Percentiles rank a stretch among this genome's conserved stretches.
Evolutionary conservation across 2,888 invertebrate species (phyloP).

Genomic region (Noctua pronuba): DNA sequence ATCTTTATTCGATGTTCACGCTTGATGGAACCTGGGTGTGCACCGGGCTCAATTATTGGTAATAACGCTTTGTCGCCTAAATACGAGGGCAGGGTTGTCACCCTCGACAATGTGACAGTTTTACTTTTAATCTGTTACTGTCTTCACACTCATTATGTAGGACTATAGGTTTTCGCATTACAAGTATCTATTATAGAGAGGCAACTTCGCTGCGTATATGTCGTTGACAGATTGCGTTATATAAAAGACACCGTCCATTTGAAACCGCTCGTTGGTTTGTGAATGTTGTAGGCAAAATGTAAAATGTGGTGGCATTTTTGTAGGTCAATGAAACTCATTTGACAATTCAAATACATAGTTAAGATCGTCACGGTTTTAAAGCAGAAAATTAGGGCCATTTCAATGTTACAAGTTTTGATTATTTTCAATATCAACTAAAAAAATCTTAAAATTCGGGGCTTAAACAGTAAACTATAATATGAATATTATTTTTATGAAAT

Average conservation of each 20-base stretch:
- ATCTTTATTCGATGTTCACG: constrained; percentile 79
- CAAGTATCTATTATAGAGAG: too few relatives aligned
- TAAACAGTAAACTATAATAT: too few relatives aligned
- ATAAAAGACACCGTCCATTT: not conserved
- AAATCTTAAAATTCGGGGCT: not conserved
- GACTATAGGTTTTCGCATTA: too few relatives aligned
- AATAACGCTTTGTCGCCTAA: constrained; percentile 62
- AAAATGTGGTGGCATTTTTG: not conserved
- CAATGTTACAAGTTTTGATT: not conserved
- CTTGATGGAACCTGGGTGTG: constrained; percentile 75
- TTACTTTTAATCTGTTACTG: not conserved
- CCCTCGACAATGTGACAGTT: not conserved
- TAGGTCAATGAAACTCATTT: not conserved
- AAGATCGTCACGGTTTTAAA: not conserved
- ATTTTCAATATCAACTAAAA: not conserved
- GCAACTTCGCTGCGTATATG: too few relatives aligned
- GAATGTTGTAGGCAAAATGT: not conserved
- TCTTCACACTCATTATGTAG: too few relatives aligned
- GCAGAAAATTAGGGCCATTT: not conserved
- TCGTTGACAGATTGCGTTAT: too few relatives aligned
- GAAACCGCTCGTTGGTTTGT: not conserved
- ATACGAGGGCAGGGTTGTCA: constrained; percentile 46
- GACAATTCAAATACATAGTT: not conserved
- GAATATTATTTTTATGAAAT: not conserved
- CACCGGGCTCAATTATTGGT: constrained; percentile 70